Conservation (phyloP, 2,888 invertebrate species). For the Diloba caeruleocephala region DNA sequence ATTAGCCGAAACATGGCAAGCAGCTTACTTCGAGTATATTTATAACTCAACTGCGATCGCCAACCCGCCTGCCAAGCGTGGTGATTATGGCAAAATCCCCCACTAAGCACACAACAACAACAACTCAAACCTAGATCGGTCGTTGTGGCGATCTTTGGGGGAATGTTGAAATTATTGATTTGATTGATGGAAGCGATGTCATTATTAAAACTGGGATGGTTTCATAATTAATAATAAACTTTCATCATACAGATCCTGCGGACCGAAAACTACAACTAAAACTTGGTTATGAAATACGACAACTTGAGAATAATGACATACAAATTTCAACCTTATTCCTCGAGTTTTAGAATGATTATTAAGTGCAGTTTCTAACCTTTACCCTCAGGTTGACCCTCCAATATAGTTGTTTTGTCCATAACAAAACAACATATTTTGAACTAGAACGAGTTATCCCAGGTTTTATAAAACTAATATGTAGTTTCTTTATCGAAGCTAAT, state of each 20-base stretch:
- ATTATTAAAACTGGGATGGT: no score
- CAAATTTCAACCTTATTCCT: conserved; percentile 26
- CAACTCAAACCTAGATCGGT: no score
- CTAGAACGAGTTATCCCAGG: conserved; percentile 58
- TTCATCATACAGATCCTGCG: conserved; percentile 40
- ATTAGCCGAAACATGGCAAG: no score
- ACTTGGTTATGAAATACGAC: conserved; percentile 42
- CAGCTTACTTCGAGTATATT: no score
- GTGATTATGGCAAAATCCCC: no score
- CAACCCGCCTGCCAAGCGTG: no score
- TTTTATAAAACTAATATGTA: conserved; percentile 61
- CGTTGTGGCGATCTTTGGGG: no score
- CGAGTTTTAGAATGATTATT: conserved; percentile 18
- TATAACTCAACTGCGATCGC: no score
- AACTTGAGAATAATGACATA: conserved; percentile 10
- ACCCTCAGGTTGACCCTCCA: conserved; percentile 57
- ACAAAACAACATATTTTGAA: conserved; percentile 64
- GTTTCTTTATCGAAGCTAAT: conserved; percentile 48
- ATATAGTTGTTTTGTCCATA: conserved; percentile 64
- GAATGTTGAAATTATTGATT: no score
- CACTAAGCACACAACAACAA: no score
- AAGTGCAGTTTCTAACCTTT: conserved; percentile 6
- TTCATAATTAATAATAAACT: no score
- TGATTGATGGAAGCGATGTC: no score
- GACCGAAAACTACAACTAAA: conserved; percentile 41